phyloP scores from a whole-genome alignment of 2,113 vertebrate species.

The Tringa solitaria region DNA sequence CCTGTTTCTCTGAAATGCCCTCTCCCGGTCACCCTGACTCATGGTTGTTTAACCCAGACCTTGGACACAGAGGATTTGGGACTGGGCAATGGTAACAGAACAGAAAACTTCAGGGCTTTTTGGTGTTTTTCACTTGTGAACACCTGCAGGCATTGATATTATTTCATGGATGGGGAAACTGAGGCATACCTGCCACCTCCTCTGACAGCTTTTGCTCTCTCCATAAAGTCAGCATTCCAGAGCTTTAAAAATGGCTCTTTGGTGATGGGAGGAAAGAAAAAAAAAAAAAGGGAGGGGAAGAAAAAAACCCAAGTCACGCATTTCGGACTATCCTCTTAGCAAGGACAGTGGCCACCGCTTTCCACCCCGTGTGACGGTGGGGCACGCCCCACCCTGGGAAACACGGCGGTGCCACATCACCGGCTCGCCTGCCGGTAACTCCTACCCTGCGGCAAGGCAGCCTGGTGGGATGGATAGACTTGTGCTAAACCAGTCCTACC shows the following conservation, averaged over 20 bases:
- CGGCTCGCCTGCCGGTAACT: not conserved
- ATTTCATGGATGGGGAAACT: not conserved
- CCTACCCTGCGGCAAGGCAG: slow-evolving; percentile 1
- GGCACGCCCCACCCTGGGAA: not conserved
- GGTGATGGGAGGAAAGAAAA: too few species aligned
- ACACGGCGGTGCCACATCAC: not conserved
- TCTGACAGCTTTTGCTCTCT: not conserved
- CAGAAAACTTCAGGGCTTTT: not conserved
- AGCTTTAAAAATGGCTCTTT: not conserved
- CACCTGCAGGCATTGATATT: not conserved
- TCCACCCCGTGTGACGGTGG: not conserved
- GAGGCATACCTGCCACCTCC: not conserved
- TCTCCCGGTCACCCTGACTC: not conserved
- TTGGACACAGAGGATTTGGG: not conserved
- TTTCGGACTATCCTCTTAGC: not conserved
- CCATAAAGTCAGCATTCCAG: not conserved
- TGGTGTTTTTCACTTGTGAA: not conserved
- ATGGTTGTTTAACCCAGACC: not conserved
- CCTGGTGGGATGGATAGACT: not conserved
- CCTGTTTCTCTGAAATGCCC: not conserved
- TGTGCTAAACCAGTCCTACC: slow-evolving; percentile 16
- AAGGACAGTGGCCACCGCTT: not conserved
- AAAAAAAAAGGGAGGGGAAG: too few species aligned
- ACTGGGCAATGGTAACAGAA: not conserved
- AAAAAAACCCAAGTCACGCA: not conserved